phyloP scores from a whole-genome alignment of 2,797 vertebrate genomes.

The Myotis daubentonii region DNA sequence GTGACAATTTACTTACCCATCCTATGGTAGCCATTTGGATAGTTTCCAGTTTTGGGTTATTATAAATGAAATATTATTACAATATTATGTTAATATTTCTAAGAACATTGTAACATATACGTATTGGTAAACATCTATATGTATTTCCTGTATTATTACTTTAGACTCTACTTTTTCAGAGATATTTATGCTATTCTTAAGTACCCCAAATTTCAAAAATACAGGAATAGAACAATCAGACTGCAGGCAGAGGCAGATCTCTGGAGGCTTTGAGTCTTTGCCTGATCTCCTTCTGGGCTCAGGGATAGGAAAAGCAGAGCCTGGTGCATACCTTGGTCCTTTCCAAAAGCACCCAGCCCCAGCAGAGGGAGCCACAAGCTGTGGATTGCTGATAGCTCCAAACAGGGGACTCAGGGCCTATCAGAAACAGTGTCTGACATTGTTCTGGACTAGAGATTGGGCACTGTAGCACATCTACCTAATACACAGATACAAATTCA shows the following conservation, averaged over 20 bases:
- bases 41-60: background rate
- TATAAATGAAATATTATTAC: background rate
- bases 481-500: background rate
- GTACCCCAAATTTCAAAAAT: background rate
- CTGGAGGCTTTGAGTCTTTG: background rate
- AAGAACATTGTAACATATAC: background rate
- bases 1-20: background rate
- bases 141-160: background rate
- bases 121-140: background rate
- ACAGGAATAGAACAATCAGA: background rate
- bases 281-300: background rate
- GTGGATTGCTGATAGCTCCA: background rate
- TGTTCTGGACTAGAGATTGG: background rate
- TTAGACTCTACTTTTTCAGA: background rate
- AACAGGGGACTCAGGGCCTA: background rate
- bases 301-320: background rate
- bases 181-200: conserved; percentile 8
- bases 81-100: background rate
- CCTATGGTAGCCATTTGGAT: background rate
- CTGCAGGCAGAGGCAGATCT: background rate
- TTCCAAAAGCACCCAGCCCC: background rate
- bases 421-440: background rate
- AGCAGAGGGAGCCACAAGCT: background rate
- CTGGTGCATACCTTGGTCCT: background rate
- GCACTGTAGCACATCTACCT: background rate